These are phyloP conservation scores for Adelphocoris suturalis DNA, from an alignment of 2,888 invertebrate species.

Conservation along the genomic window DNA sequence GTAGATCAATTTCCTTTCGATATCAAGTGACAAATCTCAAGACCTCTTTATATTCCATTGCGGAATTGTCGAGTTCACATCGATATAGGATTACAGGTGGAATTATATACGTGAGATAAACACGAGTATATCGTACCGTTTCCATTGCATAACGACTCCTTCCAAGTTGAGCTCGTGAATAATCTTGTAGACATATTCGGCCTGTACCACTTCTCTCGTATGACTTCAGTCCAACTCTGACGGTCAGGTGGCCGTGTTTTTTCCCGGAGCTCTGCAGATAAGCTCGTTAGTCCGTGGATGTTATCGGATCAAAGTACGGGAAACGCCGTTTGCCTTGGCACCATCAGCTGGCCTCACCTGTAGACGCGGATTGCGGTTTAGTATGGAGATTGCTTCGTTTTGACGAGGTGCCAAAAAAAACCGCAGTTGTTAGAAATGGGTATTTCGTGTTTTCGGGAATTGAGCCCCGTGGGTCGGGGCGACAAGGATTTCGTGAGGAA, in stretches of 20 bases:
- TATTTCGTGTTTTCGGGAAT: slow-evolving; percentile 51
- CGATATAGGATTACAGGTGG: not conserved
- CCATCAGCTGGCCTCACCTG: not conserved
- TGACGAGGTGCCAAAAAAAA: not conserved
- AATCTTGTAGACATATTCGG: slow-evolving; percentile 32
- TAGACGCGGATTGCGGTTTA: not conserved
- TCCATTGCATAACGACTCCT: slow-evolving; percentile 8
- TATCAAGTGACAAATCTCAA: no score
- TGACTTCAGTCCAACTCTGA: not conserved
- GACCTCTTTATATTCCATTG: not conserved
- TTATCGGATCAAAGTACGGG: not conserved
- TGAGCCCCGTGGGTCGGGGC: slow-evolving; percentile 30
- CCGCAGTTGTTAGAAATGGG: slow-evolving; percentile 47
- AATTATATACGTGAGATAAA: not conserved
- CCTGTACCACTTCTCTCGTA: slow-evolving; percentile 1
- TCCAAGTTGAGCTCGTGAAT: slow-evolving; percentile 1
- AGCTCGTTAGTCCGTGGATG: not conserved
- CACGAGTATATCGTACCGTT: not conserved
- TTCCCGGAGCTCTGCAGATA: not conserved
- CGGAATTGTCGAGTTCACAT: not conserved
- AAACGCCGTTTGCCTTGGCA: not conserved
- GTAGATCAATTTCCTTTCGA: no score
- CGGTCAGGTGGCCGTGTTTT: not conserved
- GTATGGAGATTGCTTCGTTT: not conserved
- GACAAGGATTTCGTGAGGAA: slow-evolving; percentile 50